phyloP scores from a whole-genome alignment of 2,888 invertebrate species.

The Amblyjoppa fuscipennis region DNA sequence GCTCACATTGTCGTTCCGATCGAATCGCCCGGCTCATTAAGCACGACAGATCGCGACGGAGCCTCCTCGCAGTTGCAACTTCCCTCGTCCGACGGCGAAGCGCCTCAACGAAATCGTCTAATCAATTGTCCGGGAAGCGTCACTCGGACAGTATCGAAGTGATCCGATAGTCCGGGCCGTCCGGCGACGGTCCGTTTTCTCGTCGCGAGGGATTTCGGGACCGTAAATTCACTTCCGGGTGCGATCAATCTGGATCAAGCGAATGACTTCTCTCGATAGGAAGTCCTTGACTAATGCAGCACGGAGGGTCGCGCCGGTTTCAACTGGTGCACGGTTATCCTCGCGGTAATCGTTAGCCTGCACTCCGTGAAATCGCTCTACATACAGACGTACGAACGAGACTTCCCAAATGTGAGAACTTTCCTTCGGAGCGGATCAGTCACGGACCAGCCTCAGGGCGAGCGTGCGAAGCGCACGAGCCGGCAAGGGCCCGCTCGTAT shows the following conservation, averaged over 20 bases:
- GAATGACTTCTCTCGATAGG: not conserved
- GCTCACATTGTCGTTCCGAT: constrained; percentile 75
- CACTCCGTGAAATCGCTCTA: no score
- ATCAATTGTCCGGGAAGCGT: constrained; percentile 74
- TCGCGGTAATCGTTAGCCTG: not conserved
- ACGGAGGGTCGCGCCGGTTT: not conserved
- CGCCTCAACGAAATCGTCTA: constrained; percentile 76
- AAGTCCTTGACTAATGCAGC: not conserved
- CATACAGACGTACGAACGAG: no score
- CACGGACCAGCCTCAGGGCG: no score
- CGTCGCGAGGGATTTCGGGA: constrained; percentile 14
- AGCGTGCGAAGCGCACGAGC: no score
- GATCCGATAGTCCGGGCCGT: constrained; percentile 1
- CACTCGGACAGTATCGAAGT: constrained; percentile 62
- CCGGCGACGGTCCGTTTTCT: not conserved
- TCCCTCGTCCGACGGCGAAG: constrained; percentile 63
- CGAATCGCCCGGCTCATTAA: constrained; percentile 78
- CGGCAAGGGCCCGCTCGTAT: constrained; percentile 29
- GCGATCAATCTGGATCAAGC: constrained; percentile 29
- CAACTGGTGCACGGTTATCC: not conserved
- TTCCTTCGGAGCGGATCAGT: no score
- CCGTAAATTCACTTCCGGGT: constrained; percentile 17
- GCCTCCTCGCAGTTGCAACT: constrained; percentile 57
- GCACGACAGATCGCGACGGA: constrained; percentile 75
- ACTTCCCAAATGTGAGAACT: no score